These are phyloP conservation scores for Andricus quercusramuli DNA, from an alignment of 2,888 invertebrate species.

Conservation along the genomic window DNA sequence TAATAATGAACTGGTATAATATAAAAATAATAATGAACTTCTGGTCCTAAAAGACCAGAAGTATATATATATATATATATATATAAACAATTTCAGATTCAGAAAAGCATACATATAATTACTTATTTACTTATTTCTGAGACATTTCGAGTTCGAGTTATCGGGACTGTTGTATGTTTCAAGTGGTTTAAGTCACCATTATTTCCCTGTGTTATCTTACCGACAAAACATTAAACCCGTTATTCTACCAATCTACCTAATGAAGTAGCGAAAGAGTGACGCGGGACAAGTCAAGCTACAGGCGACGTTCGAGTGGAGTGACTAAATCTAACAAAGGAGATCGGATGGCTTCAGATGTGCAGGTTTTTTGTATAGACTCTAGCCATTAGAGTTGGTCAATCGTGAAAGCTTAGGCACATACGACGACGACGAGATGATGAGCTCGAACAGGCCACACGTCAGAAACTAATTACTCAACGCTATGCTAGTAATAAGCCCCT, in stretches of 20 bases:
- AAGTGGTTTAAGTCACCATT: conserved; percentile 49
- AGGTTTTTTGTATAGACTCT: background rate
- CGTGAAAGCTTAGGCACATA: conserved; percentile 52
- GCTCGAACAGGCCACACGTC: conserved; percentile 57
- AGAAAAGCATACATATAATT: background rate
- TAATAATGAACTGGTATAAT: no score
- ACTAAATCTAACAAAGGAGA: conserved; percentile 47
- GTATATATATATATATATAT: no score
- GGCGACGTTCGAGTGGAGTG: conserved; percentile 39
- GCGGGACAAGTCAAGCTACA: conserved; percentile 44
- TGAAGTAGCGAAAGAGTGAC: conserved; percentile 55
- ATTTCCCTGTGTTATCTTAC: conserved; percentile 52
- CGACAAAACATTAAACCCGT: conserved; percentile 59
- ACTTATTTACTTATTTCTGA: background rate
- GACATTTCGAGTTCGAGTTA: background rate
- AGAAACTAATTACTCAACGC: conserved; percentile 72
- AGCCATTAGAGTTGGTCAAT: background rate
- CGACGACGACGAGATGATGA: conserved; percentile 53
- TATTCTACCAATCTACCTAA: conserved; percentile 56
- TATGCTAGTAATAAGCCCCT: conserved; percentile 53
- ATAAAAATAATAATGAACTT: no score
- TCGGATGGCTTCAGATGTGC: conserved; percentile 45
- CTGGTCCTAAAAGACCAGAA: no score
- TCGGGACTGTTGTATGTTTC: background rate
- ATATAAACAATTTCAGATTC: no score